These are phyloP conservation scores for Galerucella calmariensis DNA, from an alignment of 2,888 invertebrate species.

Conservation along the genomic window DNA sequence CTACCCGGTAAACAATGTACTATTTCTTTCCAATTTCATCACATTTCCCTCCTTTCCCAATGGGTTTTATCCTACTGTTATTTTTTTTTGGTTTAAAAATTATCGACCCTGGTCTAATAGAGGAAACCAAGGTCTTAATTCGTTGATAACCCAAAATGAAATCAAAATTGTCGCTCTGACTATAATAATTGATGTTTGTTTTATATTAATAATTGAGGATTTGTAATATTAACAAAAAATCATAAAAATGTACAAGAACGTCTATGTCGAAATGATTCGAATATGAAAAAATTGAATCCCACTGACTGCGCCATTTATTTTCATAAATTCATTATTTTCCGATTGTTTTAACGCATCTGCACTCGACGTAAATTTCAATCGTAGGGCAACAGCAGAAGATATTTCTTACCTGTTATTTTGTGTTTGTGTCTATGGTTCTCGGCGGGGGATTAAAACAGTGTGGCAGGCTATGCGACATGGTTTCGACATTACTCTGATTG, in stretches of 20 bases:
- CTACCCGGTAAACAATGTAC: no score
- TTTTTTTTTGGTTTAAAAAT: no score
- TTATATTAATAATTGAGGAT: no score
- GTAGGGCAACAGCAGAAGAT: constrained; percentile 15
- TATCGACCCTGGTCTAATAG: no score
- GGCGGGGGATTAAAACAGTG: constrained; percentile 60
- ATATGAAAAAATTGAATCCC: neutral
- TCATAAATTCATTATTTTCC: constrained; percentile 30
- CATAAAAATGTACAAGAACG: neutral
- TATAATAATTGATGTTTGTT: no score
- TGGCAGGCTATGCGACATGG: constrained; percentile 60
- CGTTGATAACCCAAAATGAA: no score
- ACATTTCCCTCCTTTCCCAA: no score
- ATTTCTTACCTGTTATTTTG: constrained; percentile 34
- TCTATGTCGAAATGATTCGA: constrained; percentile 13
- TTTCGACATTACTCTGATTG: constrained; percentile 65
- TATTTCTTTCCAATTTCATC: no score
- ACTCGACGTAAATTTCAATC: constrained; percentile 28
- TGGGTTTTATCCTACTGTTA: no score
- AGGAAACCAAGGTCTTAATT: no score
- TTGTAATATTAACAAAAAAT: no score
- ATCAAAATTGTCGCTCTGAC: no score
- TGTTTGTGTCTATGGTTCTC: constrained; percentile 38
- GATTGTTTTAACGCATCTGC: constrained; percentile 24
- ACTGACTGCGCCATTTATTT: constrained; percentile 16